Conservation (phyloP, 2,888 invertebrate species). For the Drosophila koepferae region DNA sequence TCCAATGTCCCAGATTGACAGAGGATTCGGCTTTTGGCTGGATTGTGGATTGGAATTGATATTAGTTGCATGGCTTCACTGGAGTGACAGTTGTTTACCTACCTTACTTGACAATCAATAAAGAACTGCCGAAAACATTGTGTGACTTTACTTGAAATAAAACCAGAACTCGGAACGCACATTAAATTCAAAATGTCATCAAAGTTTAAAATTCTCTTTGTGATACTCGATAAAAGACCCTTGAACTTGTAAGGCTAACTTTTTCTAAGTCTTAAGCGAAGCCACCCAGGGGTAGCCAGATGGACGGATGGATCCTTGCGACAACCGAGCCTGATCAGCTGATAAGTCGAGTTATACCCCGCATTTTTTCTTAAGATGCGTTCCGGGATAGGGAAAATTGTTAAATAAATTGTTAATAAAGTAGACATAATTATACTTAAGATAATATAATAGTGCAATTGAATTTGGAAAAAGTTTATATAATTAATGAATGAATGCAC, state of each 20-base stretch:
- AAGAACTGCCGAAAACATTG: slow-evolving; percentile 6
- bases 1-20: slow-evolving; percentile 25
- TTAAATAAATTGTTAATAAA: too few species aligned
- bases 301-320: not conserved
- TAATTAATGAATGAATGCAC: too few species aligned
- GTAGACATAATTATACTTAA: too few species aligned
- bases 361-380: too few species aligned
- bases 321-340: too few species aligned
- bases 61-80: slow-evolving; percentile 21
- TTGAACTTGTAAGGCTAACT: not conserved
- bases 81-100: slow-evolving; percentile 15
- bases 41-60: slow-evolving; percentile 8
- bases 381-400: too few species aligned
- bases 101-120: slow-evolving; percentile 13
- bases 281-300: not conserved
- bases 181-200: not conserved
- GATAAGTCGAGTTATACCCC: too few species aligned
- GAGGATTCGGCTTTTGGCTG: slow-evolving; percentile 8
- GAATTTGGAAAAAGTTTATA: too few species aligned
- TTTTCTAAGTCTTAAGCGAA: too few species aligned
- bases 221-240: not conserved
- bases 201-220: too few species aligned
- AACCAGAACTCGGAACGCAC: not conserved
- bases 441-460: too few species aligned
- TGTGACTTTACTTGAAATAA: not conserved